Evolutionary conservation across 2,888 invertebrate genomes (phyloP).

Genomic region (Pherbina coryleti): DNA sequence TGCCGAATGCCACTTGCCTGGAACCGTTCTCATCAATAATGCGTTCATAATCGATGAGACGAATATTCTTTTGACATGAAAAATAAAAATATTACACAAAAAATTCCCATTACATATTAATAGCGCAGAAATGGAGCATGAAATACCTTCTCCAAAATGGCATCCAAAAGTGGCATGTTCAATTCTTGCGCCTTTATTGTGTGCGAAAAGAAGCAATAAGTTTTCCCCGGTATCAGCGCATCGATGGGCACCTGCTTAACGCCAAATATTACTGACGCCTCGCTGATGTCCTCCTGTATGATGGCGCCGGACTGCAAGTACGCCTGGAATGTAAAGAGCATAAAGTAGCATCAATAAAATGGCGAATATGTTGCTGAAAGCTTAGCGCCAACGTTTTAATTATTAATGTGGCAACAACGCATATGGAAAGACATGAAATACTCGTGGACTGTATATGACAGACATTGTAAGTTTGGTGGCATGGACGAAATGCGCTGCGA

Average conservation of each 20-base stretch:
- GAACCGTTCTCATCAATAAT: slow-evolving; percentile 90
- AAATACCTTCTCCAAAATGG: slow-evolving; percentile 85
- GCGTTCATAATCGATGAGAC: slow-evolving; percentile 97
- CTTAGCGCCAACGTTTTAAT: too few relatives aligned
- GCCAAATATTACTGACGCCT: slow-evolving; percentile 96
- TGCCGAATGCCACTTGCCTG: slow-evolving; percentile 97
- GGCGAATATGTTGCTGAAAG: too few relatives aligned
- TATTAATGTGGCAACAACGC: not conserved
- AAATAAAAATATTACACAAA: too few relatives aligned
- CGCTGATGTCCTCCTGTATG: slow-evolving; percentile 95
- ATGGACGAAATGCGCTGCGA: not conserved
- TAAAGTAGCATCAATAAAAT: not conserved
- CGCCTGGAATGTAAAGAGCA: slow-evolving; percentile 72
- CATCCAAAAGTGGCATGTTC: slow-evolving; percentile 97
- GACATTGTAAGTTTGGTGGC: not conserved
- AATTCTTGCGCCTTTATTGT: slow-evolving; percentile 99
- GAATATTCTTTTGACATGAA: slow-evolving; percentile 77
- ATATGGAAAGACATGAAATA: not conserved
- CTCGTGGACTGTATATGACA: not conserved
- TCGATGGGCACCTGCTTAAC: slow-evolving; percentile 91
- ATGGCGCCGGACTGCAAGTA: slow-evolving; percentile 94
- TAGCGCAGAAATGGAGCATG: not conserved
- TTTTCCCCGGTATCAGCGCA: slow-evolving; percentile 93
- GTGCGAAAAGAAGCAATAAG: slow-evolving; percentile 99
- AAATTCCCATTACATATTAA: not conserved